Base-by-base conservation (phyloP, 2,797 vertebrate genomes). In the Selene dorsalis region DNA sequence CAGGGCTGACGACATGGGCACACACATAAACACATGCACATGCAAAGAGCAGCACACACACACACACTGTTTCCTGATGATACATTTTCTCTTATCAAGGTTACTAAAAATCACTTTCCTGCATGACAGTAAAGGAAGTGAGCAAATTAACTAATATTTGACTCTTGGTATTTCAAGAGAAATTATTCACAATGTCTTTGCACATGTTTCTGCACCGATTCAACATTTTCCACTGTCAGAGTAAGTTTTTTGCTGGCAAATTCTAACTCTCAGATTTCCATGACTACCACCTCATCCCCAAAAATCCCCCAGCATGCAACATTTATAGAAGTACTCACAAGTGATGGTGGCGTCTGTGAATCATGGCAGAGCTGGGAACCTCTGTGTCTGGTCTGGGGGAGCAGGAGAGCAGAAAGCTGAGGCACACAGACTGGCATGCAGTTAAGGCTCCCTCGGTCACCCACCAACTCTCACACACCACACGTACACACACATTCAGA, bases 271-370 rank as follows among this genome's bases (percentile, higher is more conserved):
- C 3, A 14, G 9, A 59, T 28, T 63, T 65, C 20, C 56, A 14
- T 9, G 0, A 38, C 6, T 0, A 20, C 4, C 48, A 43, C 48
- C 43, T 64, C 39, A 28, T 67, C 22, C 35, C 22, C 24, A 3
- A 24, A 52, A 58, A 57, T 22, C 65, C 55, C 39, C 80, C 88
- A 84, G 86, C 87, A 88, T 89, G 87, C 83, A 88, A 92, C 88
- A 84, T 84, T 78, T 24, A 84, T 47, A 87, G 84, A 79, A 32
- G 90, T 97, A 98, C 97, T 98, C 95, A 98, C 97, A 95, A 96
- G 93, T 95, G 95, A 94, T 94, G 69, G 76, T 79, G 96, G 91
- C 92, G 94, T 94, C 95, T 93, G 93, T 95, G 96, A 85, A 95
- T 95, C 96, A 98, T 97, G 89, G 93, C 92, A 30, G 82, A 82